Base-by-base conservation (phyloP, 2,113 vertebrate genomes). In the Ranitomeya variabilis region DNA sequence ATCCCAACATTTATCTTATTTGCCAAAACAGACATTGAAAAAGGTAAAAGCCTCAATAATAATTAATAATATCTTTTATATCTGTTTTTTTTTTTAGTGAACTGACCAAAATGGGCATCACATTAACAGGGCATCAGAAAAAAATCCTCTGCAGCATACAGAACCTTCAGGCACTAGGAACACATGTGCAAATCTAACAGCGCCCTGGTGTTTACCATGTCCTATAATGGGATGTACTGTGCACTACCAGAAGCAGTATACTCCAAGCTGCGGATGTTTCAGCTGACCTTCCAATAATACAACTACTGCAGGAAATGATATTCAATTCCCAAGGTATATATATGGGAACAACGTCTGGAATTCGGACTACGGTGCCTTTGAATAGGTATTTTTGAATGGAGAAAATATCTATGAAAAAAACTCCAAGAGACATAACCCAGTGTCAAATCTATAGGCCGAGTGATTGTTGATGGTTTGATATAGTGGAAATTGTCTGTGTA, bases 151-250 rank as follows among this genome's bases (percentile, higher is more conserved):
- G 94, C 82, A 93, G 93, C 37, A 91, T 93, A 92, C 94, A 96
- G 90, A 93, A 91, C 92, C 93, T 95, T 89, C 95, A 95, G 87
- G 92, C 93, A 91, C 94, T 95, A 91, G 95, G 94, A 90, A 94
- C 94, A 9, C 95, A 96, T 23, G 91, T 96, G 83, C 95, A 96
- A 91, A 95, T 96, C 95, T 96, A 95, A 95, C 92, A 91, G 86
- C 77, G 66, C 81, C 80, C 62, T 76, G 31, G 80, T 51, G 54
- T 79, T 84, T 26, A 62, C 23, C 51, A 59, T 52, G 69, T 79
- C 73, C 82, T 85, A 59, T 85, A 85, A 67, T 45, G 87, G 82
- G 74, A 89, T 23, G 81, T 69, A 37, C 71, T 78, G 73, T 85
- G 60, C 62, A 60, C 73, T 85, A 83, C 87, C 87, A 80, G 73